Conservation (phyloP, 1,140 invertebrate genomes). For the Tetramorium simillimum region DNA sequence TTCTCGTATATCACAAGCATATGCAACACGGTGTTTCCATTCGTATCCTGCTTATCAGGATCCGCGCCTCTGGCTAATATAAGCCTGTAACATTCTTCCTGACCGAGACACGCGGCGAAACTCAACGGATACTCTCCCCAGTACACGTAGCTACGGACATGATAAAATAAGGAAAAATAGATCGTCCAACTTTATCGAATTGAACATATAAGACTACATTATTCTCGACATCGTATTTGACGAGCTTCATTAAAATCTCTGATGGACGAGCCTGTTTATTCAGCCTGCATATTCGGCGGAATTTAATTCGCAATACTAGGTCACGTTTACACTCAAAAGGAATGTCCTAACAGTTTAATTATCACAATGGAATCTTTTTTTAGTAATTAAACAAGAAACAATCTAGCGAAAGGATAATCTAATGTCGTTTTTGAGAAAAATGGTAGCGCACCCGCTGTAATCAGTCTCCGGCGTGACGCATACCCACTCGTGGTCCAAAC, state of each 20-base stretch:
- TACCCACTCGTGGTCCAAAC: constrained; percentile 96
- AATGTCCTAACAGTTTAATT: not conserved
- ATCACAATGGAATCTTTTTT: not conserved
- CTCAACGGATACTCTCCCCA: constrained; percentile 99
- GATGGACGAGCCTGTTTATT: constrained; percentile 40
- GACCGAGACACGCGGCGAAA: constrained; percentile 98
- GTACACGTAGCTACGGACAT: constrained; percentile 93
- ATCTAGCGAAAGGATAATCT: not conserved
- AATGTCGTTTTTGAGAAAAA: not conserved
- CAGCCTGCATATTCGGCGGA: not conserved
- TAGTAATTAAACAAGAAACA: not conserved
- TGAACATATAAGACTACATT: not conserved
- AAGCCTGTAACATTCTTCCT: constrained; percentile 98
- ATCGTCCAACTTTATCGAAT: not conserved
- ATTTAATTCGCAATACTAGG: constrained; percentile 11
- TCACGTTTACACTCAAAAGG: not conserved
- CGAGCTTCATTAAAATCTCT: constrained; percentile 23
- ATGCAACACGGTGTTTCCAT: constrained; percentile 98
- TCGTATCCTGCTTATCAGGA: constrained; percentile 97
- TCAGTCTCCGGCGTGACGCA: constrained; percentile 94
- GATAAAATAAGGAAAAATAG: constrained; percentile 4
- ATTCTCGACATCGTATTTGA: not conserved
- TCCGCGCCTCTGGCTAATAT: constrained; percentile 97
- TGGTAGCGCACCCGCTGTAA: constrained; percentile 93
- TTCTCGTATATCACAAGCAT: constrained; percentile 99